Conservation (phyloP, 2,797 vertebrate genomes). For the Liparis tanakae region DNA sequence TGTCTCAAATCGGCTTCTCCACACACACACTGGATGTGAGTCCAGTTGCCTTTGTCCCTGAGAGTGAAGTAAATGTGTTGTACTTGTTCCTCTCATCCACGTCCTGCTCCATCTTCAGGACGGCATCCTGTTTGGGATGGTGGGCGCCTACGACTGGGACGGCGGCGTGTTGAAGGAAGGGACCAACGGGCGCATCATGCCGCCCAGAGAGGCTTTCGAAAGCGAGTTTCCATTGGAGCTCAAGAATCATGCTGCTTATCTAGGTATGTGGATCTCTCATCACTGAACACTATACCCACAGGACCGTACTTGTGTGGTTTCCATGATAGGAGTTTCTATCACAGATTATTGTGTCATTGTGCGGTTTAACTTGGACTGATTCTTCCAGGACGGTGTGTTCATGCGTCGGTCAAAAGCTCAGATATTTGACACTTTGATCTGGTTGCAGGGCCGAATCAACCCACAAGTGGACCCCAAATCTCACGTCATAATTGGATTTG, state of each 20-base stretch:
- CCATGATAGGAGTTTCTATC: not conserved
- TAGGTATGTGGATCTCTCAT: slow-evolving; percentile 80
- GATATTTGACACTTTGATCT: not conserved
- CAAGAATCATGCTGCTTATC: slow-evolving; percentile 93
- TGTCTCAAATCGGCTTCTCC: slow-evolving; percentile 97
- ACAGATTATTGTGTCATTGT: not conserved
- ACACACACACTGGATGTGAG: slow-evolving; percentile 90
- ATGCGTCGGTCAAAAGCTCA: not conserved
- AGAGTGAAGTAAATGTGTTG: not conserved
- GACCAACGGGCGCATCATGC: slow-evolving; percentile 76
- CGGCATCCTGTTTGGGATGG: slow-evolving; percentile 93
- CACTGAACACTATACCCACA: not conserved
- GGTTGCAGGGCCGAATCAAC: not conserved
- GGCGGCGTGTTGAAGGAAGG: slow-evolving; percentile 91
- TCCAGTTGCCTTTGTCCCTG: not conserved
- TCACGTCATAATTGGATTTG: not conserved
- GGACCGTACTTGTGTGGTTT: not conserved
- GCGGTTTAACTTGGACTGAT: not conserved
- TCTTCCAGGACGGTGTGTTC: not conserved
- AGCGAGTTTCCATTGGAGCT: slow-evolving; percentile 90
- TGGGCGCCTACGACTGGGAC: slow-evolving; percentile 96
- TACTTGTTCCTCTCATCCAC: slow-evolving; percentile 3
- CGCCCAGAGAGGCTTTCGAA: slow-evolving; percentile 86
- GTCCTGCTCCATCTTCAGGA: slow-evolving; percentile 79
- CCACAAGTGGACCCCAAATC: not conserved